Conservation (phyloP, 2,888 invertebrate species). For the Acleris emargana region DNA sequence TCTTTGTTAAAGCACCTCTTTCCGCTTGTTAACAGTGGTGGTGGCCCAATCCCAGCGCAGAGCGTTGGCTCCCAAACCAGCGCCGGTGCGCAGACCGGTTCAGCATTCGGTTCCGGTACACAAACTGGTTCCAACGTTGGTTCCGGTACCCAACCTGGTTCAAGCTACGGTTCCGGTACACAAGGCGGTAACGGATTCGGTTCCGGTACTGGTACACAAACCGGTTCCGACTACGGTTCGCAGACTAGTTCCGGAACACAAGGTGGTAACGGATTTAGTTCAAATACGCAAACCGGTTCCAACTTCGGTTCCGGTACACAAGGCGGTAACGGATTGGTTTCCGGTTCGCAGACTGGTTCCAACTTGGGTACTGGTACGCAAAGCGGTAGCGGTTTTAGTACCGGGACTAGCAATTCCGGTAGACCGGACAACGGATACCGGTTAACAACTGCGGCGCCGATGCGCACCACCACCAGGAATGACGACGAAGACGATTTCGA, state of each 20-base stretch:
- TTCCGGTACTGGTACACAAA: too few species aligned
- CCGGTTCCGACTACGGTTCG: too few species aligned
- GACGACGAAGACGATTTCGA: conserved; percentile 45
- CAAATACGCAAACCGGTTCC: conserved; percentile 5
- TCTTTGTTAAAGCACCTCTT: conserved; percentile 5
- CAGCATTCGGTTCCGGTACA: conserved; percentile 2
- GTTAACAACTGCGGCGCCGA: conserved; percentile 43
- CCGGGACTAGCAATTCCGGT: conserved; percentile 5
- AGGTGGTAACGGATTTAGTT: too few species aligned
- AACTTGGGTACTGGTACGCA: conserved; percentile 23
- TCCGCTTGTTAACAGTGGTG: conserved; percentile 50
- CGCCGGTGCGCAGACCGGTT: conserved; percentile 9
- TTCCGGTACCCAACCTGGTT: neutral
- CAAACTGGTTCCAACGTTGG: conserved; percentile 6
- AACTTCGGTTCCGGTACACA: conserved; percentile 5
- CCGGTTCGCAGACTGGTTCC: conserved; percentile 30
- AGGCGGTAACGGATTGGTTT: neutral
- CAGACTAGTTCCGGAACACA: too few species aligned
- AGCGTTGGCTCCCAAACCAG: conserved; percentile 35
- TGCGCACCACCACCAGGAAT: conserved; percentile 38
- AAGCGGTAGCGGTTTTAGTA: conserved; percentile 4
- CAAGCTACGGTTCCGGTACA: neutral
- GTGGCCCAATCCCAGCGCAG: conserved; percentile 44
- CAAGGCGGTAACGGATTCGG: neutral
- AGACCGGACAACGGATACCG: conserved; percentile 41